Percentiles rank a stretch among this genome's conserved stretches.
These are phyloP conservation scores for Cyphomyrus discorhynchus DNA, from an alignment of 2,113 vertebrate species.

Conservation along the genomic window DNA sequence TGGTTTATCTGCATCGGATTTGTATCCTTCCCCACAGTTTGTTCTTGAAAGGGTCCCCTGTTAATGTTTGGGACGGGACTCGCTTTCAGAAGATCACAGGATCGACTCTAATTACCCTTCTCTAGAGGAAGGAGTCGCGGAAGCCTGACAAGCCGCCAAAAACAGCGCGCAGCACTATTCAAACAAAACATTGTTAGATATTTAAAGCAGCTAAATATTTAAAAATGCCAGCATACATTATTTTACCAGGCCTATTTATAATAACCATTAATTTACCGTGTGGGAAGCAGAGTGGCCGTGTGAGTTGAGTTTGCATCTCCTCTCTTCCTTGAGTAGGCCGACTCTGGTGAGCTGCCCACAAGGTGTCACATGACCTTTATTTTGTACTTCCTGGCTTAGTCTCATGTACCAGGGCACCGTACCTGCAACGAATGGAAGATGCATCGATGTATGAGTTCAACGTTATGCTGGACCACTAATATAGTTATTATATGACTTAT, in stretches of 20 bases:
- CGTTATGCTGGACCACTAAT: background rate
- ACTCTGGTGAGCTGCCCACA: background rate
- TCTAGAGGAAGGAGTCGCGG: background rate
- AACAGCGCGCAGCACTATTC: background rate
- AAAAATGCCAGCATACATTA: background rate
- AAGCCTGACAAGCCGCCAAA: background rate
- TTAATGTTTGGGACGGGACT: background rate
- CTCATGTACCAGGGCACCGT: background rate
- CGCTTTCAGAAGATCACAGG: background rate
- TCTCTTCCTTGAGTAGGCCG: background rate
- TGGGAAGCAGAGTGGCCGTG: background rate
- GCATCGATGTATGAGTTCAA: background rate
- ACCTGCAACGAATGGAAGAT: background rate
- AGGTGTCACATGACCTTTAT: background rate
- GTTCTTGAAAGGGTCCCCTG: background rate
- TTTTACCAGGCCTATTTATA: background rate
- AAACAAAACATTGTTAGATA: background rate
- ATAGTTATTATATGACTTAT: background rate
- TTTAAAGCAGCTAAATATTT: background rate
- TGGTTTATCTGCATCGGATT: background rate
- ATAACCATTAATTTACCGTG: background rate
- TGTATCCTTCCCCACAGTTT: background rate
- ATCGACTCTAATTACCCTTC: background rate
- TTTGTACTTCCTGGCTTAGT: background rate
- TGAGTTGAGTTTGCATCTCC: background rate